Evolutionary conservation across 2,797 vertebrate species (phyloP).

Genomic region (Diceros bicornis): DNA sequence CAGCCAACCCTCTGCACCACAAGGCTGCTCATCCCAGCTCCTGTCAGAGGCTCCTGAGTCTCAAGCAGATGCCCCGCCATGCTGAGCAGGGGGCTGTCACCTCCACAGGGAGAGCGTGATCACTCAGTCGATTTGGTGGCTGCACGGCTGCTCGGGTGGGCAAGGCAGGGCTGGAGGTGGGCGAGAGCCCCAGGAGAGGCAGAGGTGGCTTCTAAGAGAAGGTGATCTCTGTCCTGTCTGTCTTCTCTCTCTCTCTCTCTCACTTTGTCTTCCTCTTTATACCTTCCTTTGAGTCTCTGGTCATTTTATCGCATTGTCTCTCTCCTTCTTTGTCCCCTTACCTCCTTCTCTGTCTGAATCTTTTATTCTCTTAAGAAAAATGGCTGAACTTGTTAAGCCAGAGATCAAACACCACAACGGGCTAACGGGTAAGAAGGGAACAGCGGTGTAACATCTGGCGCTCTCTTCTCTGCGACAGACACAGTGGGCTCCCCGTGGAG

Average conservation of each 20-base stretch:
- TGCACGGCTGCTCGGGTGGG: not conserved
- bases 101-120: not conserved
- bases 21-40: slow-evolving; percentile 66
- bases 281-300: not conserved
- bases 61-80: slow-evolving; percentile 68
- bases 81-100: slow-evolving; percentile 64
- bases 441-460: not conserved
- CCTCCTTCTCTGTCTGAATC: slow-evolving; percentile 26
- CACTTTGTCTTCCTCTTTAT: not conserved
- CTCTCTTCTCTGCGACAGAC: not conserved
- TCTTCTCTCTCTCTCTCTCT: not conserved
- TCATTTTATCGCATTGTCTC: slow-evolving; percentile 43
- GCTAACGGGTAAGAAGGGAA: slow-evolving; percentile 32
- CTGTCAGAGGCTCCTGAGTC: slow-evolving; percentile 63
- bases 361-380: slow-evolving; percentile 77
- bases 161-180: not conserved
- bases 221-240: slow-evolving; percentile 47
- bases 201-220: slow-evolving; percentile 53
- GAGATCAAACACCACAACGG: slow-evolving; percentile 84
- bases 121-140: slow-evolving; percentile 26
- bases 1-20: slow-evolving; percentile 29
- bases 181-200: not conserved
- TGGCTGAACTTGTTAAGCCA: slow-evolving; percentile 78
- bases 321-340: slow-evolving; percentile 36
- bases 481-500: not conserved